A percentile compares a stretch with the other conserved stretches of the same genome.
Conservation (phyloP, 1,140 invertebrate species). For the Drosophila carrolli region DNA sequence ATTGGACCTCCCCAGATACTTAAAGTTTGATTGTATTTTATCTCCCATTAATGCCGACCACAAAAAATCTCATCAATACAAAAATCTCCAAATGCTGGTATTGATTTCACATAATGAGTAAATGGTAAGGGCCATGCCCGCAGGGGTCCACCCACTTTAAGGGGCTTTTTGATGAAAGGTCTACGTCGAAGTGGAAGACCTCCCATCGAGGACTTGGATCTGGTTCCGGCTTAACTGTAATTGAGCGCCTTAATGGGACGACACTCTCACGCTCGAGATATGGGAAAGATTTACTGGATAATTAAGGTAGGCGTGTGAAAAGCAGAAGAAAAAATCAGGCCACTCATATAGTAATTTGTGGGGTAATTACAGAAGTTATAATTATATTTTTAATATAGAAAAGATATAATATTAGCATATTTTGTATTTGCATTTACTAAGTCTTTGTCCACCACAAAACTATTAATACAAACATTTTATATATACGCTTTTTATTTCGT, state of each 20-base stretch:
- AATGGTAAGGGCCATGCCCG: constrained; percentile 40
- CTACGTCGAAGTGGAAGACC: constrained; percentile 17
- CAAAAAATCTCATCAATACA: constrained; percentile 19
- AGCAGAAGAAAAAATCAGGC: constrained; percentile 4
- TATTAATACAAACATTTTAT: neutral
- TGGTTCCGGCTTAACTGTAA: constrained; percentile 31
- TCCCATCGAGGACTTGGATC: constrained; percentile 30
- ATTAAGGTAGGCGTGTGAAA: constrained; percentile 27
- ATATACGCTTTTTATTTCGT: neutral
- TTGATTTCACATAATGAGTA: constrained; percentile 67
- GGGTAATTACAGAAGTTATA: constrained; percentile 7
- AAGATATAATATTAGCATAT: neutral
- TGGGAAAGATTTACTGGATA: constrained; percentile 21
- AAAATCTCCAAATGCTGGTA: constrained; percentile 66
- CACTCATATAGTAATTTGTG: neutral
- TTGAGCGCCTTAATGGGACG: constrained; percentile 2
- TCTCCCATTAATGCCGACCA: constrained; percentile 6
- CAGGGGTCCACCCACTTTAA: constrained; percentile 49
- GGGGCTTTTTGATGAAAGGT: constrained; percentile 57
- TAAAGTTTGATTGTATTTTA: constrained; percentile 16
- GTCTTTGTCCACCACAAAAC: too few species aligned
- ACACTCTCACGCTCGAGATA: constrained; percentile 31
- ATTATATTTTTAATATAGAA: neutral
- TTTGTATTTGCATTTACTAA: neutral
- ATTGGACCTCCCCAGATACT: constrained; percentile 11